Evolutionary conservation across 2,888 invertebrate species (phyloP), one percentile per base, ranked within the genome.

Genomic region (Tortrix viridana): DNA sequence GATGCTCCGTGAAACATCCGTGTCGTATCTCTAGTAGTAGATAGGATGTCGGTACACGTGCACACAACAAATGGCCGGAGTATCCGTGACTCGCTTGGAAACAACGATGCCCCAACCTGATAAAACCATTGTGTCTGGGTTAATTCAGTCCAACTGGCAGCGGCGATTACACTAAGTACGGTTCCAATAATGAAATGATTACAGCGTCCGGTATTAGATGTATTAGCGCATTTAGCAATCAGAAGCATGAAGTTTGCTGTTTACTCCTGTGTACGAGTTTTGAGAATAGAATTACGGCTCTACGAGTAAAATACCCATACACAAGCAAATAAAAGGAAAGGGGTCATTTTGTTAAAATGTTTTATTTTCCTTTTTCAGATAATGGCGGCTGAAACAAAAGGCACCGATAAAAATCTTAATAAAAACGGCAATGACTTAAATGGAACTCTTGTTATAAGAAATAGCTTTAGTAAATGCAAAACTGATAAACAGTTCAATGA

Each of bases 111-210:
- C 67, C 64, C 62, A 64, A 65, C 71, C 71, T 73, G 77, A 82
- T 81, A 81, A 79, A 81, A 79, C 75, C 71, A 79, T 80, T 82
- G 78, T 80, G 72, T 71, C 80, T 77, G 77, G 77, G 85, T 79
- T 79, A 77, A 85, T 85, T 84, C 82, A 73, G 77, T 71, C 73
- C 72, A 75, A 78, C 70, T 64, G 74, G 72, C 77, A 74, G 72
- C 77, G 72, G 81, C 80, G 78, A 88, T 89, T 88, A 87, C 84
- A 75, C 69, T 82, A 86, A 88, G 82, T 81, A 86, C 81, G 75
- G 72, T 73, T 73, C 79, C 81, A 87, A 89, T 89, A 85, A 89
- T 88, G 77, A 74, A 81, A 89, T 85, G 84, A 89, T 89, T 89
- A 88, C 84, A 67, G 67, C 84, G 81, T 90, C 90, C 90, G 88